Base-by-base conservation (phyloP, 2,113 vertebrate species). In the Lophura nycthemera region DNA sequence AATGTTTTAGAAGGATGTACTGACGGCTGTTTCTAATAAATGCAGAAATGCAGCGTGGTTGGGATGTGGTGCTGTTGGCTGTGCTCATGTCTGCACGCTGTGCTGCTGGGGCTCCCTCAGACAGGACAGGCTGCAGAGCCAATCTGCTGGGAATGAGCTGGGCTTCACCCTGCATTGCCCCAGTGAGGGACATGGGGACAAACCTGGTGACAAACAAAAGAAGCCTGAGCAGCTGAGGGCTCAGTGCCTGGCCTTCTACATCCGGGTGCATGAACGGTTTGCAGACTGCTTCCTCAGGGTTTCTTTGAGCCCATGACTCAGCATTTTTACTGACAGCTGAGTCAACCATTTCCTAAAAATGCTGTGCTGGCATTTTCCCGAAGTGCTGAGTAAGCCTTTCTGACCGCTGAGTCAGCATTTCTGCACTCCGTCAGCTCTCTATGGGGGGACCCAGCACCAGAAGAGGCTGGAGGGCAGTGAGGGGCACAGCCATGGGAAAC, bases 1-100 rank as follows among this genome's bases (percentile, higher is more conserved):
- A 96, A 96, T 96, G 96, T 97, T 97, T 96, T 92, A 93, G 94
- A 96, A 96, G 96, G 97, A 96, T 96, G 96, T 96, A 97, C 96
- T 96, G 94, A 96, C 95, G 84, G 92, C 96, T 97, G 96, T 97
- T 97, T 97, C 94, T 96, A 96, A 97, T 97, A 96, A 96, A 96
- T 92, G 64, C 88, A 86, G 5, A 96, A 89, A 95, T 94, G 95
- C 96, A 96, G 93, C 50, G 86, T 96, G 93, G 66, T 86, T 6
- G 5, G 90, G 88, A 89, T 94, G 77, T 74, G 3, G 15, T 93
- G 85, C 88, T 95, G 90, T 69, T 78, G 78, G 91, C 94, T 90
- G 59, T 90, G 83, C 95, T 38, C 78, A 38, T 79, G 83, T 91
- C 89, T 93, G 82, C 89, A 5, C n/a, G 88, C 61, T 1, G 14